Evolutionary conservation across 2,113 vertebrate genomes (phyloP), one percentile per base, ranked within the genome.

Genomic region (Mesoclemmys tuberculata): DNA sequence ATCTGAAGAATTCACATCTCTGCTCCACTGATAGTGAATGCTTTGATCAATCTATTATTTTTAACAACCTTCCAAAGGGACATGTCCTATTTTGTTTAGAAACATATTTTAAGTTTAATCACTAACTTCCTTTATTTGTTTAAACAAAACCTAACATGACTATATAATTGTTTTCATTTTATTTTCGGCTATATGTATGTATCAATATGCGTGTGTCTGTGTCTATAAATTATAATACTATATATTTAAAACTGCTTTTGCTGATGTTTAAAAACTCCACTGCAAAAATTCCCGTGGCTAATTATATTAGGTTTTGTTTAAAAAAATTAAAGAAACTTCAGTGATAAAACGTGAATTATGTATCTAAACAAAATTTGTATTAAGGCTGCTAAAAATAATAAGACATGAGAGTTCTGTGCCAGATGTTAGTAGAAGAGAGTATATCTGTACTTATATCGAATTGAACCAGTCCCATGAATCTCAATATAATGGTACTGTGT

Each of bases 81-180:
- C 5, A 3, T 11, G 41, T 8, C 14, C 24, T 80, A 81, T 56
- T 35, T 91, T 93, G 74, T 93, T 96, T 93, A 94, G 68, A 93
- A 91, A 90, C 41, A 87, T 95, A 91, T 91, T 95, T 94, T 95
- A 95, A 93, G 95, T 92, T 95, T 97, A 96, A 95, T 95, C 93
- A 97, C 88, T 94, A 96, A 90, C 27, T 61, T 96, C 1, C 71
- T 51, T 78, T 64, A 12, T 22, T 27, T 89, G 84, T 77, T 78
- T 52, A 52, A 85, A 84, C 52, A 94, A 94, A 38, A 22, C 58
- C 74, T 21, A 94, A 41, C 64, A 38, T 71, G 64, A 71, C 64
- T 71, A 38, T 71, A 38, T 38, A 18, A n/a, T n/a, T 68, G 64
- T 19, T 71, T 38, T 71, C 38, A 71, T 71, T 71, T 71, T 11